These are phyloP conservation scores for Telmatherina bonti DNA, from an alignment of 2,797 vertebrate genomes.

Conservation along the genomic window DNA sequence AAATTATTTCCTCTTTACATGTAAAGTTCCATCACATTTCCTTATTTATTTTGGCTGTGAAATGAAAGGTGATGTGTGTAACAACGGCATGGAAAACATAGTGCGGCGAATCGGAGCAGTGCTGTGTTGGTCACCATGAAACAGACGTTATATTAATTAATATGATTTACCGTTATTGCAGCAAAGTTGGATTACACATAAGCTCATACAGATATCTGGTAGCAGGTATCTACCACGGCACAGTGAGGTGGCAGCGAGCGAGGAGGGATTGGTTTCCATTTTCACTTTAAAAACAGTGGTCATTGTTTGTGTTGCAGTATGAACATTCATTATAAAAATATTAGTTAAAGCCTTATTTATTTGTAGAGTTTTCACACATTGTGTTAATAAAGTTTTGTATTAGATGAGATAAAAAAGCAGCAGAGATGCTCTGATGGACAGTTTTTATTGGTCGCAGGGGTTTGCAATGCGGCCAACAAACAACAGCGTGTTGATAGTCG, in stretches of 20 bases:
- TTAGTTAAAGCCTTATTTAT: not conserved
- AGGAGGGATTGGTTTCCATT: not conserved
- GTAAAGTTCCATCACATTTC: too few species aligned
- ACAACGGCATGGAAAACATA: too few species aligned
- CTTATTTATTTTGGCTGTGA: too few species aligned
- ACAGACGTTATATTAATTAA: too few species aligned
- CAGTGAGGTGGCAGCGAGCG: not conserved
- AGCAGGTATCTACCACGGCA: not conserved
- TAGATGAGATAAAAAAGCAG: not conserved
- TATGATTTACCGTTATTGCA: not conserved
- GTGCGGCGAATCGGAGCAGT: too few species aligned
- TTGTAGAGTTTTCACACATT: not conserved
- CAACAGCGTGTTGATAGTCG: slow-evolving; percentile 89
- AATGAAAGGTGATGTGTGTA: too few species aligned
- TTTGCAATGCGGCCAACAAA: slow-evolving; percentile 91
- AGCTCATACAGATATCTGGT: not conserved
- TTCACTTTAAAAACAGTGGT: too few species aligned
- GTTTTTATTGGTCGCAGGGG: slow-evolving; percentile 78
- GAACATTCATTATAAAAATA: not conserved
- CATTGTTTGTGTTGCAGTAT: not conserved
- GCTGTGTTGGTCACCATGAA: too few species aligned
- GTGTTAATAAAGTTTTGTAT: not conserved
- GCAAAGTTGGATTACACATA: not conserved
- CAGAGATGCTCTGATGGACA: not conserved
- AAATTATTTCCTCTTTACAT: too few species aligned